These are phyloP conservation scores for Drosophila triauraria DNA, from an alignment of 1,140 invertebrate genomes.

Conservation along the genomic window DNA sequence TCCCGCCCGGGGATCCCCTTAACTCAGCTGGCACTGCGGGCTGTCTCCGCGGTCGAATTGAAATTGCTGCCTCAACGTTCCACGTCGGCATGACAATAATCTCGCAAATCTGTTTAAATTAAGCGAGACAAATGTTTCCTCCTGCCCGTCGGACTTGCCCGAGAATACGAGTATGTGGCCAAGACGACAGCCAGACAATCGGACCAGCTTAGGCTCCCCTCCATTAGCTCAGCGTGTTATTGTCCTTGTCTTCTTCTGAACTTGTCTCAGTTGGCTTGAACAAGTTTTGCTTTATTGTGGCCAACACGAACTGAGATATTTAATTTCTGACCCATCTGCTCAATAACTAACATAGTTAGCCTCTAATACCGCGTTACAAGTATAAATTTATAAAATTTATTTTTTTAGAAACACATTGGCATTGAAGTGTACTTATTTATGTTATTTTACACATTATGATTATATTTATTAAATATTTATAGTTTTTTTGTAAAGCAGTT, in stretches of 20 bases:
- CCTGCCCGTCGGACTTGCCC: constrained; percentile 40
- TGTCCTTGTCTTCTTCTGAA: constrained; percentile 12
- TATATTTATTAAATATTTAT: no score
- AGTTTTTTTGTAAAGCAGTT: no score
- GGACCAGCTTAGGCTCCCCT: constrained; percentile 29
- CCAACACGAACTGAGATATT: constrained; percentile 3
- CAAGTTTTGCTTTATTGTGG: constrained; percentile 35
- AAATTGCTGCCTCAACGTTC: constrained; percentile 80
- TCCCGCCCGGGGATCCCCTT: constrained; percentile 49
- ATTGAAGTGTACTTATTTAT: no score
- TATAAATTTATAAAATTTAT: no score
- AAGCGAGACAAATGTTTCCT: constrained; percentile 83
- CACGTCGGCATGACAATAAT: constrained; percentile 83
- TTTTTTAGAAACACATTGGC: no score
- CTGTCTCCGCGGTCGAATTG: constrained; percentile 63
- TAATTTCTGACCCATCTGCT: not conserved
- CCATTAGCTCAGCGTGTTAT: not conserved
- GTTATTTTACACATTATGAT: no score
- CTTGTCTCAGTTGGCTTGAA: constrained; percentile 2
- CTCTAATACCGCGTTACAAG: no score
- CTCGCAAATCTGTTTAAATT: constrained; percentile 84
- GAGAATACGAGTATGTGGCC: constrained; percentile 44
- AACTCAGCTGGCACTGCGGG: constrained; percentile 64
- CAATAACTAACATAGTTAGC: not conserved
- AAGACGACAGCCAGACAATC: constrained; percentile 57